Evolutionary conservation across 2,888 invertebrate species (phyloP), one percentile per base, ranked within the genome.

Genomic region (Sceliomorpha sp.): DNA sequence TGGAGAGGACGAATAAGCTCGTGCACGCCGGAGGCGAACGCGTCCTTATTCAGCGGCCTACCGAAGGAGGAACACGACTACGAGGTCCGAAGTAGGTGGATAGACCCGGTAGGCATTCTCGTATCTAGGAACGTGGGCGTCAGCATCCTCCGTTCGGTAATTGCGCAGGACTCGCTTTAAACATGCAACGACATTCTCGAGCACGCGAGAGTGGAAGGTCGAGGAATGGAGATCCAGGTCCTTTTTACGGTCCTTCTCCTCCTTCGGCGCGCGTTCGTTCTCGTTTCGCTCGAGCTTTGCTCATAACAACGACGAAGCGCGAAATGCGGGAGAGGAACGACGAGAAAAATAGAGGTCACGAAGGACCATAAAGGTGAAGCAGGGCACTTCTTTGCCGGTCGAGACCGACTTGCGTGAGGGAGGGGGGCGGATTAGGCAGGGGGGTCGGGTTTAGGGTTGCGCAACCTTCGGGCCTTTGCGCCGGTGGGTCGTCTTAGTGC

Each of bases 121-220:
- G 53, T 34, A 36, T 60, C 63, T 70, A 74, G 67, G 73, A 74
- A 76, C 72, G 79, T 71, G 70, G 75, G 78, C 74, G 79, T 72
- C 17, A 50, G 63, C 58, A 27, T 63, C 60, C 60, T 55, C 70
- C 45, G 72, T 75, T 79, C 75, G 76, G 79, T 83, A 85, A 84
- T 84, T 82, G 79, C 78, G 72, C 64, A 69, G 73, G 71, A 69
- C 73, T 72, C 76, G 76, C 74, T 60, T 68, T 75, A 76, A 81
- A 82, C 84, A 83, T 84, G 83, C 84, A 83, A 84, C 82, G 84
- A 83, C 83, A 85, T 84, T 80, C 79, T 69, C 76, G 67, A 74
- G 75, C 79, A 78, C 79, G 80, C 79, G 74, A 78, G 42, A 37
- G 24, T 20, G 14, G 14, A n/a, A 15, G 2, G 4, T 48, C 13